Base-by-base conservation (phyloP, 2,797 vertebrate genomes). In the Chloroceryle inda region DNA sequence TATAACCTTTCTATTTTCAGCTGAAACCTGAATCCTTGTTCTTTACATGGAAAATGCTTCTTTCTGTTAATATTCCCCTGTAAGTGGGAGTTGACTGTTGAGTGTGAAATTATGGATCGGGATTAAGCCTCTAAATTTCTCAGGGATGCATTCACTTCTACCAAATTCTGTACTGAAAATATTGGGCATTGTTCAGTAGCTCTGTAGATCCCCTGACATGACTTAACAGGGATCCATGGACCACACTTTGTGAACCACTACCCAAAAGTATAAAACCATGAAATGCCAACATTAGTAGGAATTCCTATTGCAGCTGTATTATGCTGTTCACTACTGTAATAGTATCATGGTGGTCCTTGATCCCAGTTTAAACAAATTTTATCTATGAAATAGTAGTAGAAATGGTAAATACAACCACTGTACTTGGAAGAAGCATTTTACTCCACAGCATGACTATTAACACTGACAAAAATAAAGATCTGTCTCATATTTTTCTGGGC, bases 1-100 rank as follows among this genome's bases (percentile, higher is more conserved):
- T 94, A 88, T 93, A 96, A 84, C 50, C 22, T 88, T 88, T 91
- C 94, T 92, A 66, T 95, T 92, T 96, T 64, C 72, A 94, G n/a
- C 69, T 91, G 82, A 73, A 92, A 94, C 52, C 55, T 59, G 78
- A 94, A 73, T 83, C 84, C 37, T 62, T 44, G 50, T 23, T 94
- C 78, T 88, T 79, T 49, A 13, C 8, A 4, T 11, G 50, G 66
- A n/a, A 35, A 90, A 79, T 49, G 10, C 20, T 78, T 50, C 38
- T 95, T 90, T 93, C 76, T 90, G 50, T 35, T 73, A 37, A 69
- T 76, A 68, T 66, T 88, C 15, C 45, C 11, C n/a, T 68, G 2
- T 6, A 86, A 58, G 1, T 79, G 55, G 33, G 26, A 4, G 1
- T 52, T 74, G 38, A 23, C n/a, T 44, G 33, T 24, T 76, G 45